Percentiles rank a stretch among this genome's conserved stretches.
phyloP scores from a whole-genome alignment of 2,888 invertebrate species.

The Acleris laterana region DNA sequence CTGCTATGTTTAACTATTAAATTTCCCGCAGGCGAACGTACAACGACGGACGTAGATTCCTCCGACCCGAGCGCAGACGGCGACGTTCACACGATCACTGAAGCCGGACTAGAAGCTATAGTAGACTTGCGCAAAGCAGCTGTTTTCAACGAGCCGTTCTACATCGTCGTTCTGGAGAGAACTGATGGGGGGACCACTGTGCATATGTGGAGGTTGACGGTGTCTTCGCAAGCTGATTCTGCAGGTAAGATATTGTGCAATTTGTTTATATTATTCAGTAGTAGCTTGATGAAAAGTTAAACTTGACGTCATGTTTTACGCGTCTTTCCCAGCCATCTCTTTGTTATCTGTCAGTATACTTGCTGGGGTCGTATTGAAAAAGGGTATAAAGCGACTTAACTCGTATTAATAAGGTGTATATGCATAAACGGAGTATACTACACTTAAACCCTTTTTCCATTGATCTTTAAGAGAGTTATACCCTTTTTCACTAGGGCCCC shows the following conservation, averaged over 20 bases:
- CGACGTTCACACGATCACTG: constrained; percentile 78
- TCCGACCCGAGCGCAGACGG: constrained; percentile 65
- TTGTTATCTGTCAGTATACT: too few species aligned
- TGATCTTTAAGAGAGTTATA: too few species aligned
- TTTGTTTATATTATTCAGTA: too few species aligned
- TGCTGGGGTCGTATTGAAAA: too few species aligned
- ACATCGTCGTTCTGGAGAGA: constrained; percentile 96
- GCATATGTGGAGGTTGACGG: constrained; percentile 98
- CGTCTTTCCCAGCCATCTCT: too few species aligned
- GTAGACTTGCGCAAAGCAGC: constrained; percentile 94
- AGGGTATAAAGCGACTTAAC: too few species aligned
- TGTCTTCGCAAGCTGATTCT: constrained; percentile 89
- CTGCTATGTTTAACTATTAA: not conserved
- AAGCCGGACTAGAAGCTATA: constrained; percentile 91
- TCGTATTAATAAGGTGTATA: too few species aligned
- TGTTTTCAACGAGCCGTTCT: constrained; percentile 97
- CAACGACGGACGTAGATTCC: constrained; percentile 60
- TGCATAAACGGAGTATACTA: too few species aligned
- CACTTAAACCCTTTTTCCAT: too few species aligned
- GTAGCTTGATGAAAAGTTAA: too few species aligned
- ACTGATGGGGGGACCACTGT: constrained; percentile 93
- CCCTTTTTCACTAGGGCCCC: too few species aligned
- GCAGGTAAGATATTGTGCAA: constrained; percentile 51
- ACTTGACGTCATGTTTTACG: too few species aligned
- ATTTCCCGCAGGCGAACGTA: constrained; percentile 62